Base-by-base conservation (phyloP, 2,888 invertebrate genomes). In the Allolobophora icterica region DNA sequence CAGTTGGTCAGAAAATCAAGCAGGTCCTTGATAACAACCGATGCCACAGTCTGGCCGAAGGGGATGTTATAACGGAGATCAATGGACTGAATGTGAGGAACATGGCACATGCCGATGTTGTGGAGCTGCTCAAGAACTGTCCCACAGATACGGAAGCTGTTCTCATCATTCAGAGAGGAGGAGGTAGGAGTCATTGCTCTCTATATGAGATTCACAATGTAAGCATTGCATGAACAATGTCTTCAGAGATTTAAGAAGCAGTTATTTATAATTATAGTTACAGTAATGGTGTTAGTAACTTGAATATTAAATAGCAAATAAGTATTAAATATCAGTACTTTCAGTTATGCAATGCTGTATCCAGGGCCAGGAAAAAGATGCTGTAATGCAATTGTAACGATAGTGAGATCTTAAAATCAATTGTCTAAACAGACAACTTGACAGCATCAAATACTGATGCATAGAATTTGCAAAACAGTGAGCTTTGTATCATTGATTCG, bases 91-190 rank as follows among this genome's bases (percentile, higher is more conserved):
- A 97, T 94, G 98, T 99, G 30, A 96, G 97, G 90, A 97, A 97
- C 93, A 97, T 98, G 96, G 97, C 97, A 58, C 99, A 99, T 95
- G 97, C 97, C 89, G 97, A 98, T 94, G 98, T 99, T 4, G 99
- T 99, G 0, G 98, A 98, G 95, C 97, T 98, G 91, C 94, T 97
- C 38, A 97, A 97, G 94, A 98, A 98, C 93, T 99, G 99, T 95
- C 97, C 98, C 0, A 97, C 97, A 92, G 97, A 98, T 93, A 97
- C 97, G 92, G 98, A 98, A 94, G 98, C 99, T 0, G 96, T 97
- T 13, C 97, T 99, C 30, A 97, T 98, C 92, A 98, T 99, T 91
- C 98, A 99, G 96, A 96, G 99, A 91, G 95, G 95, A 92, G 97
- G 95, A 93, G 87, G 87, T 87, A 87, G n/a, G 87, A 71, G n/a